Evolutionary conservation across 2,888 invertebrate genomes (phyloP), one percentile per base, ranked within the genome.

Genomic region (Eledona agricola): DNA sequence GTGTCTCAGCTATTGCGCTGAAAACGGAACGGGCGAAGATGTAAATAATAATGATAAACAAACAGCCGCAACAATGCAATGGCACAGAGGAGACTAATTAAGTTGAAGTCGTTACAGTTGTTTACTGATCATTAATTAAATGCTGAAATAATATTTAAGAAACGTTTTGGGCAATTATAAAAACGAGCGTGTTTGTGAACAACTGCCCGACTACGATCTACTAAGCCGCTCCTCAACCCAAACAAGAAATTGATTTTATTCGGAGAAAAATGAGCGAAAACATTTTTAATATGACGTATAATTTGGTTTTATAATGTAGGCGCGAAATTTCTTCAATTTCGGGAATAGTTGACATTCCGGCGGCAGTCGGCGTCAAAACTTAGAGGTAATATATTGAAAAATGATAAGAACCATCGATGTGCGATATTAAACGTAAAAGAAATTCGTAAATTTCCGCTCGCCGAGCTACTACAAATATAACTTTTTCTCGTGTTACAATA

Each of bases 371-470:
- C 28, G 22, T 51, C 9, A 16, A 43, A 37, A 37, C 23, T 52
- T 52, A 46, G 32, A 52, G 29, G 52, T 32, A 40, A 55, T 34
- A 55, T 55, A 55, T 50, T 55, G 43, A 55, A 55, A 54, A 51
- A 43, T 54, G 45, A 50, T 45, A 38, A 54, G 26, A 51, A 51
- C 34, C 55, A 45, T 38, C 28, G 51, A 55, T 51, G 38, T 51
- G 43, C 19, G 38, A 51, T 51, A 51, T 51, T 51, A 51, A 51
- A 51, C 17, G 31, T 22, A 22, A 43, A 37, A 22, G 19, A 25
- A 31, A 29, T 2, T 51, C 34, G 25, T 9, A 23, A 16, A 25
- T 15, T 45, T 15, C 22, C 4, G 19, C 12, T 25, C n/a, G 10
- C 25, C 13, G 3, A 5, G n/a, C 12, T 20, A 10, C 29, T 43